phyloP scores from a whole-genome alignment of 2,888 invertebrate species.

The Archips xylosteana region DNA sequence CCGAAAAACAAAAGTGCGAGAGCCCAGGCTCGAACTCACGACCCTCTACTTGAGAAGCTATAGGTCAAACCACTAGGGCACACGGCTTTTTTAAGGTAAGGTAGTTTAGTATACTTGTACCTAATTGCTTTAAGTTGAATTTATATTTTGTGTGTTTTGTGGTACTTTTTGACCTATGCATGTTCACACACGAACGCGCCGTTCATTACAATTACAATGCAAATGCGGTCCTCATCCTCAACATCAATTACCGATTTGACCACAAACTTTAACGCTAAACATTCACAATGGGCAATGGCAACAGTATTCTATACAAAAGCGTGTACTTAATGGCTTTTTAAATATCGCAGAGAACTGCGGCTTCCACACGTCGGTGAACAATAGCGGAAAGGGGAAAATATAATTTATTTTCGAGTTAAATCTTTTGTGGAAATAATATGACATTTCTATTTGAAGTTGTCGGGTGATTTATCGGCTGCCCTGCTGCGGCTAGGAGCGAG shows the following conservation, averaged over 20 bases:
- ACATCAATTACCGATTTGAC: constrained; percentile 1
- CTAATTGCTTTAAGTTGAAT: no score
- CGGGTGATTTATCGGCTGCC: constrained; percentile 83
- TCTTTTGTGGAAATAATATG: constrained; percentile 87
- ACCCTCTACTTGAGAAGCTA: no score
- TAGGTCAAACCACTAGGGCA: no score
- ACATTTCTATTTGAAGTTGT: constrained; percentile 86
- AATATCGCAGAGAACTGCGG: constrained; percentile 78
- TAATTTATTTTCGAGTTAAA: constrained; percentile 87
- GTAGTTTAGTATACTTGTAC: no score
- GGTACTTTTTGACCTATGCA: not conserved
- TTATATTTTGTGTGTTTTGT: not conserved
- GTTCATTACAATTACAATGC: not conserved
- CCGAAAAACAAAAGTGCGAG: no score
- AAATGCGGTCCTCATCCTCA: not conserved
- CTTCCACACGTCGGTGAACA: constrained; percentile 83
- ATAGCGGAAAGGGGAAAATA: constrained; percentile 79
- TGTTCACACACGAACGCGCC: not conserved
- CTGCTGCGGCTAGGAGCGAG: constrained; percentile 71
- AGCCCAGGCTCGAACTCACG: no score
- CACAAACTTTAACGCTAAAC: not conserved
- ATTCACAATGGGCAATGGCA: constrained; percentile 31
- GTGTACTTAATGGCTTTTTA: constrained; percentile 85
- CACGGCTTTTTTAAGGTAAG: no score
- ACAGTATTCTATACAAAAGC: constrained; percentile 55